Conservation (phyloP, 2,797 vertebrate genomes). For the Hydrolagus colliei region DNA sequence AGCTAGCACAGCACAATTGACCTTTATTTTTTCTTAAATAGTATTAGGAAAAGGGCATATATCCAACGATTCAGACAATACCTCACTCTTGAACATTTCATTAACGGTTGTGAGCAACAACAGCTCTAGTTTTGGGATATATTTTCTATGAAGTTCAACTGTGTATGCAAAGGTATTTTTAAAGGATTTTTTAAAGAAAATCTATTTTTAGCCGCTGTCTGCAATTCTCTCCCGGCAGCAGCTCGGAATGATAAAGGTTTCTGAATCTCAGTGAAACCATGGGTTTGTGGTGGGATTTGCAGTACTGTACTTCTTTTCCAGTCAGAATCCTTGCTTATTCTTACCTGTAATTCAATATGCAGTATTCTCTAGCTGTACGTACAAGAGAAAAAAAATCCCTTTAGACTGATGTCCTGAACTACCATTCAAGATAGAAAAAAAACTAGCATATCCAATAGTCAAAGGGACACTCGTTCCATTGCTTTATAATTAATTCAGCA, state of each 20-base stretch:
- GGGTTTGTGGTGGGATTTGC: slow-evolving; percentile 2
- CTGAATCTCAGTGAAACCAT: neutral
- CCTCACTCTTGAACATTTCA: neutral
- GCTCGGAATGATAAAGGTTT: neutral
- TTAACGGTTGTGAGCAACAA: neutral
- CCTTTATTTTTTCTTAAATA: neutral
- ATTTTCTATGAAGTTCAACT: neutral
- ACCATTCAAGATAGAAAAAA: slow-evolving; percentile 7
- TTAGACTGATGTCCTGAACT: slow-evolving; percentile 7
- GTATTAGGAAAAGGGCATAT: neutral
- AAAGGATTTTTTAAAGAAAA: neutral
- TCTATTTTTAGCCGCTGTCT: neutral
- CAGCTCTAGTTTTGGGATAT: neutral
- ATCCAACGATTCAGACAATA: neutral
- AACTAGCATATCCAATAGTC: neutral
- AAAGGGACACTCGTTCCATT: slow-evolving; percentile 14
- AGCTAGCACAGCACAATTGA: neutral
- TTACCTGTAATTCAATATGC: neutral
- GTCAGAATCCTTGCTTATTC: neutral
- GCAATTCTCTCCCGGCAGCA: neutral
- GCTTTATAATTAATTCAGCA: slow-evolving; percentile 31
- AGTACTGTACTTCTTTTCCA: neutral
- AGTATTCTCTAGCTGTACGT: neutral
- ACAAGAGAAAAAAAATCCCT: neutral
- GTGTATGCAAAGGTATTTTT: neutral